phyloP scores from a whole-genome alignment of 2,888 invertebrate genomes.

The Eumacrocentrus americanus region DNA sequence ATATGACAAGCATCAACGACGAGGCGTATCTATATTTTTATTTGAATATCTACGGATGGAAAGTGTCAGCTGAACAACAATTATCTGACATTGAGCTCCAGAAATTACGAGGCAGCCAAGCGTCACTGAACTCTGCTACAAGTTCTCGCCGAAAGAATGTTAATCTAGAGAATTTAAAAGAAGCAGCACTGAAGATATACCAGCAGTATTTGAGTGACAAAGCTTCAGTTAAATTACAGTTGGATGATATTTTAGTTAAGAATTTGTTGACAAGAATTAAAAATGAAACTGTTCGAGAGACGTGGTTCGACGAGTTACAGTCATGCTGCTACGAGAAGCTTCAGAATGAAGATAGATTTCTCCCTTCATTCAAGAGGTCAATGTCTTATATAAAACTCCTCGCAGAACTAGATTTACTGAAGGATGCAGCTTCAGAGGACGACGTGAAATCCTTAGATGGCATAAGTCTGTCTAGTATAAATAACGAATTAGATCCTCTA shows the following conservation, averaged over 20 bases:
- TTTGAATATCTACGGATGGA: constrained; percentile 73
- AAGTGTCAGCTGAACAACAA: constrained; percentile 75
- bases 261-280: constrained; percentile 69
- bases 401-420: constrained; percentile 74
- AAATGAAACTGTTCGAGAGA: constrained; percentile 69
- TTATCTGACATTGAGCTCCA: constrained; percentile 66
- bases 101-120: constrained; percentile 57
- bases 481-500: constrained; percentile 52
- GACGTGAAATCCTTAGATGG: constrained; percentile 66
- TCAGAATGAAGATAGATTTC: constrained; percentile 67
- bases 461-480: constrained; percentile 63
- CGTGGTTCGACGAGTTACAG: constrained; percentile 87
- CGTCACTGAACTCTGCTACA: constrained; percentile 28
- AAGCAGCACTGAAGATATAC: constrained; percentile 76
- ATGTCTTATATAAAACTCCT: constrained; percentile 73
- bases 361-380: constrained; percentile 72
- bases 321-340: constrained; percentile 70
- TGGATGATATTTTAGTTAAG: constrained; percentile 70
- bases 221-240: constrained; percentile 68
- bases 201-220: constrained; percentile 80
- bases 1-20: constrained; percentile 72
- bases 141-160: constrained; percentile 47
- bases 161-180: constrained; percentile 63
- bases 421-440: constrained; percentile 67
- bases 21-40: constrained; percentile 80